Conservation (phyloP, 2,797 vertebrate species). For the Steatocranus sp. region DNA sequence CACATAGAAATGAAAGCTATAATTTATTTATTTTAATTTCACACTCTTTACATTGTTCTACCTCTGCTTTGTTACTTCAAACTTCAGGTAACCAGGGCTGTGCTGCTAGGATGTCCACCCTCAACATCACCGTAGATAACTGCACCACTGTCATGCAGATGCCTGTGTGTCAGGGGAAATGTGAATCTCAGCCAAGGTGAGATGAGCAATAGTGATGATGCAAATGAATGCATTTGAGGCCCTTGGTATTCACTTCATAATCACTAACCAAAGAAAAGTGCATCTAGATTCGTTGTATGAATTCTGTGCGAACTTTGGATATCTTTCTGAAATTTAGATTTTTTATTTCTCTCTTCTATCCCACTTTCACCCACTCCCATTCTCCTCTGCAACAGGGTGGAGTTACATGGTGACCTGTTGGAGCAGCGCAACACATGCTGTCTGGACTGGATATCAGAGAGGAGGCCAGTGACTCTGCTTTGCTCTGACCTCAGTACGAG, state of each 20-base stretch:
- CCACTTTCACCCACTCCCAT: too few relatives aligned
- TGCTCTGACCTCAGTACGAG: conserved; percentile 22
- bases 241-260: neutral
- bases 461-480: conserved; percentile 12
- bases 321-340: neutral
- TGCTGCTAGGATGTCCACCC: conserved; percentile 12
- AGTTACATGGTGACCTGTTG: conserved; percentile 16
- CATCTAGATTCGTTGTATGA: neutral
- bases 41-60: neutral
- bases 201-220: neutral
- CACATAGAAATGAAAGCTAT: neutral
- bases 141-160: conserved; percentile 43
- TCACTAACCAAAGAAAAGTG: neutral
- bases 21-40: neutral
- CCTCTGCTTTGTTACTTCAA: neutral
- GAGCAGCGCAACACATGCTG: conserved; percentile 30
- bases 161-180: conserved; percentile 63
- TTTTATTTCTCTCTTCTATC: neutral
- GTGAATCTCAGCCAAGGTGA: conserved; percentile 56
- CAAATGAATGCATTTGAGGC: neutral
- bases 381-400: neutral
- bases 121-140: conserved; percentile 25
- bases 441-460: conserved; percentile 10
- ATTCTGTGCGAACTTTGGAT: neutral
- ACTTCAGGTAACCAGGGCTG: conserved; percentile 51